Evolutionary conservation across 2,888 invertebrate genomes (phyloP), one percentile per base, ranked within the genome.

Genomic region (Drosophila koepferae): DNA sequence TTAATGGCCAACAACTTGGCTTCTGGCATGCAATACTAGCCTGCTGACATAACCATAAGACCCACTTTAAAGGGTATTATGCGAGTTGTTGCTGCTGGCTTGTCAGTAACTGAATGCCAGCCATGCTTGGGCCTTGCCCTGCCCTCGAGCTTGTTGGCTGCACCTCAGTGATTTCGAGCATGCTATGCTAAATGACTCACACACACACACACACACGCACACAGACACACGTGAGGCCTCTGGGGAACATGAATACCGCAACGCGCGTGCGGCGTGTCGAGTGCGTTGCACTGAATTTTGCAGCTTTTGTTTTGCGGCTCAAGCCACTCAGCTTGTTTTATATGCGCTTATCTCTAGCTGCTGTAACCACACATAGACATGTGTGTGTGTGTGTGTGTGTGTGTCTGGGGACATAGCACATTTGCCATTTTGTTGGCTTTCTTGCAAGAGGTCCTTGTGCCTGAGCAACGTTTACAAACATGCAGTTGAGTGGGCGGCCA

Each of bases 251-350:
- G 38, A 38, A 49, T 12, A 16, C 40, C 40, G 48, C 18, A 53
- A 20, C 49, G 68, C 63, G 72, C 58, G 68, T 64, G 75, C 53
- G 62, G 76, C 80, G 78, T 88, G 86, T 87, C 88, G 90, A 89
- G 86, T 89, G 86, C 86, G 90, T 89, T 86, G 90, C 90, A 89
- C 90, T 89, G 90, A 85, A 89, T 86, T 89, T 85, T 85, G 77
- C 72, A 87, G 85, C 85, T 87, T 87, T 85, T 85, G 89, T 89
- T 85, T 84, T 84, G 81, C 69, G 68, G 81, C 81, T 72, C 81
- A 83, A 81, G 81, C 78, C 81, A 83, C 83, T 80, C 82, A 74
- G 84, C 72, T 73, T 89, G 84, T 81, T 89, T 84, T 84, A 84
- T 85, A 89, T 89, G 85, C 86, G 88, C 90, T 85, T 89, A 89